Evolutionary conservation across 2,113 vertebrate genomes (phyloP).

Genomic region (Sander lucioperca): DNA sequence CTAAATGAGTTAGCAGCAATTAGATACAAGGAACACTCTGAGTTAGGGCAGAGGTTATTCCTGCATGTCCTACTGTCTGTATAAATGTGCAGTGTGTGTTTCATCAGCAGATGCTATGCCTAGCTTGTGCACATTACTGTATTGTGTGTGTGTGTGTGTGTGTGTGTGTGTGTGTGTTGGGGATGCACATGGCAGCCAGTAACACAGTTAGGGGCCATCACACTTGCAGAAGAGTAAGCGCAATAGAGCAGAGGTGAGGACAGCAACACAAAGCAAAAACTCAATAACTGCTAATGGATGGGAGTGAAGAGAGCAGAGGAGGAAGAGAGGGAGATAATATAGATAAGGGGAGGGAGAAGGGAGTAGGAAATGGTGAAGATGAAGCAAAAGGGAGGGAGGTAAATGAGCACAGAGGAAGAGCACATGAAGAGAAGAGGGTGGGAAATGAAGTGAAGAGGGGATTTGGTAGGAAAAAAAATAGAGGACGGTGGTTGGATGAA

Average conservation of each 20-base stretch:
- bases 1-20: conserved; percentile 77
- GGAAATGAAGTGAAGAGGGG: neutral
- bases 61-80: conserved; percentile 23
- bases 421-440: neutral
- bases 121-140: neutral
- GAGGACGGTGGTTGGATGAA: conserved; percentile 10
- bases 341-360: conserved; percentile 24
- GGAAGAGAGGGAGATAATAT: conserved; percentile 22
- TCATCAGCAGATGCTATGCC: conserved; percentile 3
- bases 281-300: conserved; percentile 64
- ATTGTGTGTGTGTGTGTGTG: neutral
- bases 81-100: conserved; percentile 3
- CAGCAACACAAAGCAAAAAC: conserved; percentile 59
- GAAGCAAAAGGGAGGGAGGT: conserved; percentile 18
- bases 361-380: conserved; percentile 25
- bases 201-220: conserved; percentile 32
- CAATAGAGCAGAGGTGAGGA: conserved; percentile 53
- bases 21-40: conserved; percentile 64
- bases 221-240: conserved; percentile 36
- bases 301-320: conserved; percentile 18
- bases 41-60: conserved; percentile 62
- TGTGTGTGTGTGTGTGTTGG: conserved; percentile 10
- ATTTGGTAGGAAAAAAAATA: neutral
- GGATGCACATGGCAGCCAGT: neutral
- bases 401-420: neutral